Base-by-base conservation (phyloP, 2,113 vertebrate genomes). In the Amazona guildingii region DNA sequence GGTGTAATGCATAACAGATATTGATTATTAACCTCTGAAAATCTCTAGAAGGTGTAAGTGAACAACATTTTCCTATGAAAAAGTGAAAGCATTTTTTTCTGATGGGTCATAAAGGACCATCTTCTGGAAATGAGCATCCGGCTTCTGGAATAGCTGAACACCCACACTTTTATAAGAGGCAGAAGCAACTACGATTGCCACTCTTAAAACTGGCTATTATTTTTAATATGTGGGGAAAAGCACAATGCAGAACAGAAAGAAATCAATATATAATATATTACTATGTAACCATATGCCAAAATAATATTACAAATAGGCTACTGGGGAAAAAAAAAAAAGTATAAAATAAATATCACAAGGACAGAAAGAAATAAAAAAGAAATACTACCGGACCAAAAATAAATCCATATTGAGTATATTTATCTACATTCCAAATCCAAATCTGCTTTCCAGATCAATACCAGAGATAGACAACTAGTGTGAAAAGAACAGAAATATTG, bases 231-330 rank as follows among this genome's bases (percentile, higher is more conserved):
- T 64, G 44, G 35, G 75, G 39, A 64, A 90, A 90, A 88, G n/a
- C 21, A 81, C 29, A 41, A 16, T 75, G 55, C 76, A 88, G 55
- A 83, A 57, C 21, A 84, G 73, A 93, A 78, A 73, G 55, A 92
- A 96, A 96, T 96, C 95, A 48, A 93, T 96, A 86, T 41, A 69
- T 94, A 90, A 66, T 96, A 64, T 90, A 86, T 96, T 95, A 86
- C 72, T 68, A 67, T 86, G 68, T 83, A 94, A 83, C 72, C 83
- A 28, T 90, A 88, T 93, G 62, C 29, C 77, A 93, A 92, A 86
- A 52, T 39, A 83, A 75, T 92, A 92, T 83, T 79, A 94, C 64
- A 90, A 93, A 88, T 83, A 77, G 43, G 84, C 43, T 94, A 81
- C 48, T 52, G 51, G 92, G 93, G 83, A 74, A 80, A 76, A 57